Base-by-base conservation (phyloP, 2,797 vertebrate species). In the Ibycter americanus region DNA sequence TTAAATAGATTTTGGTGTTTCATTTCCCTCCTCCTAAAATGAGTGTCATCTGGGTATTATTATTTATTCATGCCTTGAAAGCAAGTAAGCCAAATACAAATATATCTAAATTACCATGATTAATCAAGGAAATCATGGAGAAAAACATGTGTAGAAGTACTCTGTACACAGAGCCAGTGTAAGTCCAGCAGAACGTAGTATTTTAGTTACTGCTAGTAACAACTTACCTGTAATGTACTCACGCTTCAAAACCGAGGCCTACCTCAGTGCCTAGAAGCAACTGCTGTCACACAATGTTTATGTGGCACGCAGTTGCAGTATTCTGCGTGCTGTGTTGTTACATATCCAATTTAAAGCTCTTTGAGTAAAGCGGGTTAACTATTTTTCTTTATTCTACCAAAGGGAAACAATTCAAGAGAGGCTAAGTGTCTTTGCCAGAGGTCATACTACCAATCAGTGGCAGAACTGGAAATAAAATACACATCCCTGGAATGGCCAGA, bases 21-120 rank as follows among this genome's bases (percentile, higher is more conserved):
- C 12, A 66, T 91, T 93, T 94, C 65, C 47, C 89, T 94, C 59
- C 54, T 85, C 83, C 82, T 89, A 71, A 90, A 89, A 72, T 34
- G 68, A 81, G 77, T 77, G 22, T 52, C 44, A 51, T 46, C 25
- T 80, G 71, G 19, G 29, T 77, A 76, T 47, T 44, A 55, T 34
- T 89, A 90, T 38, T 49, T 65, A 87, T 80, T 93, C 36, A 73
- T 46, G 42, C 58, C 66, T 87, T 90, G 54, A 86, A 83, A 88
- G 38, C 49, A 72, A 83, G 34, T 66, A 91, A 91, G 86, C 12
- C 12, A 83, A 92, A 77, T 61, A 65, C 13, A 74, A 68, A 86
- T 83, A 58, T 15, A 42, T 49, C 68, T 21, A 65, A 83, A 70
- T 78, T 67, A 71, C 16, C 15, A 55, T n/a, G 42, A 52, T 76